Evolutionary conservation across 2,797 vertebrate species (phyloP).

Genomic region (Lateolabrax maculatus): DNA sequence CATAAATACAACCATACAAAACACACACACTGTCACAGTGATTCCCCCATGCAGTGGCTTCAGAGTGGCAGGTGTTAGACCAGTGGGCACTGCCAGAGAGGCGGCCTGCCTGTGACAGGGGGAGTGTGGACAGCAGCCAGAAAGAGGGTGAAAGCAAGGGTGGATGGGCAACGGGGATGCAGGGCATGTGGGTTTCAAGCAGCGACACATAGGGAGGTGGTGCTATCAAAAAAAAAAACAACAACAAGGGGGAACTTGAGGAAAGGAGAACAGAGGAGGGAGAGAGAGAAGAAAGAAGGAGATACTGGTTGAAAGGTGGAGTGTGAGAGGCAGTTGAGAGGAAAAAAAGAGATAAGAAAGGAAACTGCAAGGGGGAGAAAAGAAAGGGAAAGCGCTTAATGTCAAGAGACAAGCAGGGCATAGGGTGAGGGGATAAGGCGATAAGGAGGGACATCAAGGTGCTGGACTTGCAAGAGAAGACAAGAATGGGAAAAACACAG

Average conservation of each 20-base stretch:
- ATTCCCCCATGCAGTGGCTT: slow-evolving; percentile 18
- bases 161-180: slow-evolving; percentile 32
- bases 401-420: slow-evolving; percentile 8
- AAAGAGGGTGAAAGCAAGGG: slow-evolving; percentile 29
- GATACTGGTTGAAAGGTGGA: slow-evolving; percentile 35
- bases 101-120: slow-evolving; percentile 27
- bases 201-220: slow-evolving; percentile 27
- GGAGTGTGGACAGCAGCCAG: slow-evolving; percentile 51
- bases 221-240: slow-evolving; percentile 36
- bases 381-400: not conserved
- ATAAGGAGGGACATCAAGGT: not conserved
- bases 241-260: slow-evolving; percentile 17
- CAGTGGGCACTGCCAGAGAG: slow-evolving; percentile 52
- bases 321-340: slow-evolving; percentile 16
- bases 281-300: slow-evolving; percentile 6
- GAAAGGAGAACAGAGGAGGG: not conserved
- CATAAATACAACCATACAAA: not conserved
- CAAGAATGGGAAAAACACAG: not conserved
- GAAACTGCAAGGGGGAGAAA: not conserved
- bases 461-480: not conserved
- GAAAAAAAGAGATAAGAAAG: slow-evolving; percentile 7
- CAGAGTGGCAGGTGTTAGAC: slow-evolving; percentile 69
- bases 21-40: slow-evolving; percentile 2
- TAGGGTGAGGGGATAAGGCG: not conserved
- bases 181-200: slow-evolving; percentile 57